A percentile compares a stretch with the other conserved stretches of the same genome.
Conservation (phyloP, 2,113 vertebrate species). For the Python bivittatus region DNA sequence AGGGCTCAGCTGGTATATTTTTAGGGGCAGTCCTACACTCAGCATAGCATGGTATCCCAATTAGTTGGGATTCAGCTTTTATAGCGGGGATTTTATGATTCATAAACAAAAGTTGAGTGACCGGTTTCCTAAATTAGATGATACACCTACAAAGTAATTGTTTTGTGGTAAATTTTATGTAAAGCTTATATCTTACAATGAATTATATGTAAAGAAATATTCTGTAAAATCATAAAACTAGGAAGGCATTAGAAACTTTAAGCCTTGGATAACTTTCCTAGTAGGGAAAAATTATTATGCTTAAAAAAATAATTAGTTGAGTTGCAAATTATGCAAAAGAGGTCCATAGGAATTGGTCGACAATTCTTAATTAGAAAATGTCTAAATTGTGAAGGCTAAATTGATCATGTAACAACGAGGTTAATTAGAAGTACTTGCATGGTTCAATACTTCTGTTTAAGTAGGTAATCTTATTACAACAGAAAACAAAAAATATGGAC, state of each 20-base stretch:
- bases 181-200: neutral
- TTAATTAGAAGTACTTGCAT: conserved; percentile 64
- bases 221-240: neutral
- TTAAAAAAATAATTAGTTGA: conserved; percentile 21
- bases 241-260: conserved; percentile 6
- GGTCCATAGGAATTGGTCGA: conserved; percentile 22
- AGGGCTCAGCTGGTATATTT: neutral
- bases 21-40: neutral
- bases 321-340: conserved; percentile 11
- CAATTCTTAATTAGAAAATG: conserved; percentile 61
- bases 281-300: neutral
- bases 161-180: neutral
- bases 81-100: neutral
- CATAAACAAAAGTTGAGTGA: neutral
- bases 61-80: neutral
- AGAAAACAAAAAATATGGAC: conserved; percentile 60
- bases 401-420: conserved; percentile 48
- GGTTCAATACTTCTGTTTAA: conserved; percentile 58
- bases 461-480: conserved; percentile 66
- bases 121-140: neutral
- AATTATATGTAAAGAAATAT: neutral
- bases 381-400: conserved; percentile 54
- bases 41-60: neutral
- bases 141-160: neutral
- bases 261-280: conserved; percentile 34